Conservation (phyloP, 2,113 vertebrate species). For the Lota lota region DNA sequence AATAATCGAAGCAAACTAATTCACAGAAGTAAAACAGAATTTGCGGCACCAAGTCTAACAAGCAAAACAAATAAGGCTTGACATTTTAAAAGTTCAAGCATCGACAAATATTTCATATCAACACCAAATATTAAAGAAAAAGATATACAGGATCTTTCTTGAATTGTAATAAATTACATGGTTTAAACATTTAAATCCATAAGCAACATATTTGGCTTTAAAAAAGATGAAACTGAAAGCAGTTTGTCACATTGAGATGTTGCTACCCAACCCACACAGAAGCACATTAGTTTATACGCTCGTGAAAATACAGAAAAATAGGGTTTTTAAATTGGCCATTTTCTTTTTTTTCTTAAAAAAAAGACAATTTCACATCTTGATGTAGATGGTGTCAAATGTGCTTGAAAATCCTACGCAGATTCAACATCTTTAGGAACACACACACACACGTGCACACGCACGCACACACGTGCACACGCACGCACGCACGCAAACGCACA, state of each 20-base stretch:
- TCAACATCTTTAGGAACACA: background rate
- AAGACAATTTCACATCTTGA: conserved; percentile 91
- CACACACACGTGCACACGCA: background rate
- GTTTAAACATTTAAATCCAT: conserved; percentile 79
- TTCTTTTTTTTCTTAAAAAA: conserved; percentile 83
- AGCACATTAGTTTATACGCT: conserved; percentile 99
- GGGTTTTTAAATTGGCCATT: conserved; percentile 72
- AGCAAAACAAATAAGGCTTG: conserved; percentile 86
- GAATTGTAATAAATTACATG: conserved; percentile 96
- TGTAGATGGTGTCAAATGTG: conserved; percentile 95
- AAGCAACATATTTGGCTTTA: conserved; percentile 93
- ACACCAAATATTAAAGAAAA: conserved; percentile 98
- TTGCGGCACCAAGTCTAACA: conserved; percentile 70
- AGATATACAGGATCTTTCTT: conserved; percentile 92
- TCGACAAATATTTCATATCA: conserved; percentile 91
- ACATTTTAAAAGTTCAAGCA: conserved; percentile 89
- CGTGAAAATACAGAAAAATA: conserved; percentile 99
- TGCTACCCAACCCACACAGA: conserved; percentile 88
- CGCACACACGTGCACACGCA: background rate
- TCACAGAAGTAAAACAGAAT: conserved; percentile 42
- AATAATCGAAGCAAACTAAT: conserved; percentile 63
- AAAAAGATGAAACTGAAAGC: conserved; percentile 86
- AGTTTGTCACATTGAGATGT: conserved; percentile 78
- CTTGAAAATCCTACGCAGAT: conserved; percentile 89
- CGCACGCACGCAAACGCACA: conserved; percentile 19